Evolutionary conservation across 64 coral and sea anemone genomes (phyloP).

Genomic region (Montipora foliosa): DNA sequence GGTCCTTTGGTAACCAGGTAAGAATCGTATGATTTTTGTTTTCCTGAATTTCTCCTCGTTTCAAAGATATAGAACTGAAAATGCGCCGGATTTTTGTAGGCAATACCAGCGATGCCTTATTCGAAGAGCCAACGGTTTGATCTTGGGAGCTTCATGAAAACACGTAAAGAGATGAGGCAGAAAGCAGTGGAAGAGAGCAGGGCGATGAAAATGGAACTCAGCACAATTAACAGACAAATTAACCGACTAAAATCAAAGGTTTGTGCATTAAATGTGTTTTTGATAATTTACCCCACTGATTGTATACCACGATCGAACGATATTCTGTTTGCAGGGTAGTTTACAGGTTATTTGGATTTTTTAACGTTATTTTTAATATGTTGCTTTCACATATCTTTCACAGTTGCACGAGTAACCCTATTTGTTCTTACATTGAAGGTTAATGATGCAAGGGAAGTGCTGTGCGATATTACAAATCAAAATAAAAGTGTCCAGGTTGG

Average conservation of each 20-base stretch:
- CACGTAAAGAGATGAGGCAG: background rate
- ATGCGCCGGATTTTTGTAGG: background rate
- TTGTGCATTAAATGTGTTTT: background rate
- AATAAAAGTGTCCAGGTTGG: background rate
- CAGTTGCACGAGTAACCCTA: background rate
- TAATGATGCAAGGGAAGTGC: too few relatives aligned
- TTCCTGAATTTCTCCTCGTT: conserved; percentile 3
- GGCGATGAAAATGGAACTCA: conserved; percentile 17
- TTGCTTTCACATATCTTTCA: background rate
- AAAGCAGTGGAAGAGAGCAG: background rate
- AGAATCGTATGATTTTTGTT: conserved; percentile 37
- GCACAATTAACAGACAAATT: conserved; percentile 20
- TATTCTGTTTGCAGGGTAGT: too few relatives aligned
- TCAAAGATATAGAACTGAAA: conserved; percentile 1
- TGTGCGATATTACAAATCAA: background rate
- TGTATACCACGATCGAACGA: background rate
- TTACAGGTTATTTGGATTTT: too few relatives aligned
- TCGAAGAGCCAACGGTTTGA: conserved; percentile 15
- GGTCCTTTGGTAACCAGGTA: background rate
- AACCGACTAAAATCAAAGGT: conserved; percentile 21
- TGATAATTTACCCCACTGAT: background rate
- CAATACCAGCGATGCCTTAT: background rate
- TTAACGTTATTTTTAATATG: too few relatives aligned
- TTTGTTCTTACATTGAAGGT: too few relatives aligned
- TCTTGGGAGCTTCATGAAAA: background rate